phyloP scores from a whole-genome alignment of 2,888 invertebrate species.

The Ephialtes manifestator region DNA sequence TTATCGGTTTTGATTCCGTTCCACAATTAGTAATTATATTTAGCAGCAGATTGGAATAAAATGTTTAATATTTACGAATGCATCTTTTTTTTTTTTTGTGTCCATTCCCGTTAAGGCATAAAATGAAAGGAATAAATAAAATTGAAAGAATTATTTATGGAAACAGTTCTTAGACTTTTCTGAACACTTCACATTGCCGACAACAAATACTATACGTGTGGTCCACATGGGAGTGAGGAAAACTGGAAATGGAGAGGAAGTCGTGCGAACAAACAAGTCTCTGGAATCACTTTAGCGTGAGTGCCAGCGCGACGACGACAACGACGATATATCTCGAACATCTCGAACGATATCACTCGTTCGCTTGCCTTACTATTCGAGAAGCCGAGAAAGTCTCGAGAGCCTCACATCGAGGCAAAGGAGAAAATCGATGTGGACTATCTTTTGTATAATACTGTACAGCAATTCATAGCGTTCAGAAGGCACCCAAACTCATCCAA shows the following conservation, averaged over 20 bases:
- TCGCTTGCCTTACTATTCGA: conserved; percentile 22
- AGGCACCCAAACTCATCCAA: neutral
- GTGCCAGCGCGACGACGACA: conserved; percentile 37
- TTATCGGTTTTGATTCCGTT: too few relatives aligned
- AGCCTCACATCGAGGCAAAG: neutral
- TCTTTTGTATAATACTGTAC: conserved; percentile 12
- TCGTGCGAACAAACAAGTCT: conserved; percentile 58
- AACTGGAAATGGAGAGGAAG: conserved; percentile 23
- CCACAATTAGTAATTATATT: too few relatives aligned
- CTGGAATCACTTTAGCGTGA: conserved; percentile 62
- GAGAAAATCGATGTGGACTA: conserved; percentile 7
- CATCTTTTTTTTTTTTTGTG: too few relatives aligned
- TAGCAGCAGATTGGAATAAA: too few relatives aligned
- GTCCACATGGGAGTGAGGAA: neutral
- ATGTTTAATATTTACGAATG: too few relatives aligned
- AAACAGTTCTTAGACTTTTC: neutral
- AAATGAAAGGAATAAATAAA: neutral
- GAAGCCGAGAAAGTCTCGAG: conserved; percentile 35
- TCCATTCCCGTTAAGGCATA: too few relatives aligned
- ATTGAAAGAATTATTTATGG: conserved; percentile 1
- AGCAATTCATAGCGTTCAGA: neutral
- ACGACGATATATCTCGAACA: conserved; percentile 48
- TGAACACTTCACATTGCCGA: neutral
- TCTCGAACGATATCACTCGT: conserved; percentile 35
- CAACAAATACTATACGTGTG: conserved; percentile 8